Conservation (phyloP, 2,797 vertebrate species). For the Limnodromus scolopaceus region DNA sequence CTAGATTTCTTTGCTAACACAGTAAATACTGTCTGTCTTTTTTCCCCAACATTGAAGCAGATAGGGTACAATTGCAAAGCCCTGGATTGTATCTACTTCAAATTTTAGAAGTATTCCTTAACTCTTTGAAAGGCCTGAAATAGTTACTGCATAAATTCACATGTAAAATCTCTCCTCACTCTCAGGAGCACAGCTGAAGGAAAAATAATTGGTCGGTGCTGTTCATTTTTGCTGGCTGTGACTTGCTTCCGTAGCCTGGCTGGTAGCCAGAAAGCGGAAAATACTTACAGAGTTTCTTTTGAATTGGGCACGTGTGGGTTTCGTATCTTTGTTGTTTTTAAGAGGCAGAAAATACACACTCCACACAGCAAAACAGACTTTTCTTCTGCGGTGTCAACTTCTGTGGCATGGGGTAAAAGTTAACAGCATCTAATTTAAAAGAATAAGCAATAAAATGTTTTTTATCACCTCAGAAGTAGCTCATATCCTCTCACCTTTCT, state of each 20-base stretch:
- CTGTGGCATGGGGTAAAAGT: background rate
- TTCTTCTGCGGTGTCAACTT: background rate
- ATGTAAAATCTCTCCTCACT: background rate
- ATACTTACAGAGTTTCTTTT: background rate
- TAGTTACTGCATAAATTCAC: background rate
- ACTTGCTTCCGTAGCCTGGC: background rate
- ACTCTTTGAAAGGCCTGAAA: background rate
- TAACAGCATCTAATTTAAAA: background rate
- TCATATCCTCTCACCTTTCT: background rate
- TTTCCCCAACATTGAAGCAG: background rate
- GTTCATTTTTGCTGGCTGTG: background rate
- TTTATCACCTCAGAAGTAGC: constrained; percentile 3
- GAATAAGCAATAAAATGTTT: background rate
- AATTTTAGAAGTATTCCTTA: background rate
- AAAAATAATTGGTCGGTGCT: background rate
- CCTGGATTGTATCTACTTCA: background rate
- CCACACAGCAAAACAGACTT: background rate
- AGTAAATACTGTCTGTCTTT: background rate
- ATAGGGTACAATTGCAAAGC: background rate
- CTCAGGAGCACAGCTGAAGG: background rate
- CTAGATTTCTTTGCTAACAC: background rate
- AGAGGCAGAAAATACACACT: background rate
- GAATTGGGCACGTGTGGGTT: background rate
- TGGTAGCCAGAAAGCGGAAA: background rate
- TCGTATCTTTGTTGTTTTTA: background rate